phyloP scores from a whole-genome alignment of 2,113 vertebrate species.

The Okapia johnstoni region DNA sequence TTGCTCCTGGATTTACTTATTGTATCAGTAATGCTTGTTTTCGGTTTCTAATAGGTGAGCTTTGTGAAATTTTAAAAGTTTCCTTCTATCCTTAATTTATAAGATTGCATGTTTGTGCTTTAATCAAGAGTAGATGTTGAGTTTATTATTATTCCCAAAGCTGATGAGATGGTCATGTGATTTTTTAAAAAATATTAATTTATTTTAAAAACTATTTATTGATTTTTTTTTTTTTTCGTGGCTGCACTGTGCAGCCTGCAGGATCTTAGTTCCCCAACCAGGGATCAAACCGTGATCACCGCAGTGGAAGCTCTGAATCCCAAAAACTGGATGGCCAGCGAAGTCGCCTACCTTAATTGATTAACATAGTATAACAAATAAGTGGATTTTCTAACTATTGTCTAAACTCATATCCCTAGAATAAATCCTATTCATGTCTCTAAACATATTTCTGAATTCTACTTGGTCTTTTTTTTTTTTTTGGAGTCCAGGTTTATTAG shows the following conservation, averaged over 20 bases:
- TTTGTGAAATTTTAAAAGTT: not conserved
- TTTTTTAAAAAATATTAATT: not conserved
- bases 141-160: not conserved
- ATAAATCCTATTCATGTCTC: not conserved
- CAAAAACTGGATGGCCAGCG: not conserved
- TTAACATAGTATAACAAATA: not conserved
- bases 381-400: not conserved
- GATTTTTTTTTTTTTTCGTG: fast-evolving
- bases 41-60: not conserved
- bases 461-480: not conserved
- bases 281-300: not conserved
- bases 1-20: not conserved
- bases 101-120: not conserved
- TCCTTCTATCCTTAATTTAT: not conserved
- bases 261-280: not conserved
- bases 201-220: not conserved
- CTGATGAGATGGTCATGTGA: not conserved
- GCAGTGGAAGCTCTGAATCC: not conserved
- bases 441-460: not conserved
- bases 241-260: not conserved
- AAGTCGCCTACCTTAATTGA: not conserved
- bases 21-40: not conserved
- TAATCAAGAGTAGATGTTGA: not conserved
- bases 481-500: not conserved
- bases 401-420: not conserved